Conservation (phyloP, 2,113 vertebrate species). For the Cottus gobio region DNA sequence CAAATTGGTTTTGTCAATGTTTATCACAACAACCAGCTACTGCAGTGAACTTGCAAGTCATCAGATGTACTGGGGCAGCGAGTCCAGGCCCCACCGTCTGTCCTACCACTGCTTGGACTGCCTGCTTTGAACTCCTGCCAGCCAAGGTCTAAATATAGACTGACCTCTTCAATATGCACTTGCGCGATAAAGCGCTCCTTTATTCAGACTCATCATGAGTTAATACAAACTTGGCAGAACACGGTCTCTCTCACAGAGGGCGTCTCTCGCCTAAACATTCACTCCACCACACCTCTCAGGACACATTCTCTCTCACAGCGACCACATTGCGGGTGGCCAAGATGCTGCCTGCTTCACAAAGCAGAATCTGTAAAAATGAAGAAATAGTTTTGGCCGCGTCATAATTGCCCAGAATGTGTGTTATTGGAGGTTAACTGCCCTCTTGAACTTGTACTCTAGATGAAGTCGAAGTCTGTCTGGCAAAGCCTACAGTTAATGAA, state of each 20-base stretch:
- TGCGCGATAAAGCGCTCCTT: slow-evolving; percentile 45
- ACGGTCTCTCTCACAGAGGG: not conserved
- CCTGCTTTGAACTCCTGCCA: slow-evolving; percentile 77
- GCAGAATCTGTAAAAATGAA: not conserved
- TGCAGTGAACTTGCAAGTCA: slow-evolving; percentile 79
- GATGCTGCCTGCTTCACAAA: not conserved
- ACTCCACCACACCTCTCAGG: not conserved
- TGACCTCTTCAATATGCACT: slow-evolving; percentile 44
- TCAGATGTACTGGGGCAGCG: slow-evolving; percentile 81
- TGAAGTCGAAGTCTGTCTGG: slow-evolving; percentile 12
- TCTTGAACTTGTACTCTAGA: slow-evolving; percentile 37
- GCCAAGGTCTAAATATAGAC: slow-evolving; percentile 77
- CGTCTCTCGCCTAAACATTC: not conserved
- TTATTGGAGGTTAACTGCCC: slow-evolving; percentile 13
- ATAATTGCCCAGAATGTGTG: not conserved
- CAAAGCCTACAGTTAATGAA: slow-evolving; percentile 67
- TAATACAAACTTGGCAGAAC: slow-evolving; percentile 34
- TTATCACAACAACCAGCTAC: slow-evolving; percentile 57
- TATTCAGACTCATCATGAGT: slow-evolving; percentile 52
- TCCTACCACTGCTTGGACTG: slow-evolving; percentile 61
- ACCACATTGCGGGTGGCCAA: not conserved
- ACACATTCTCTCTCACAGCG: not conserved
- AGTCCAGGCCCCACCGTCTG: slow-evolving; percentile 43
- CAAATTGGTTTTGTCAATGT: slow-evolving; percentile 18
- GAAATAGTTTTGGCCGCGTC: not conserved